phyloP scores from a whole-genome alignment of 2,113 vertebrate genomes.

The Sphaerodactylus townsendi region DNA sequence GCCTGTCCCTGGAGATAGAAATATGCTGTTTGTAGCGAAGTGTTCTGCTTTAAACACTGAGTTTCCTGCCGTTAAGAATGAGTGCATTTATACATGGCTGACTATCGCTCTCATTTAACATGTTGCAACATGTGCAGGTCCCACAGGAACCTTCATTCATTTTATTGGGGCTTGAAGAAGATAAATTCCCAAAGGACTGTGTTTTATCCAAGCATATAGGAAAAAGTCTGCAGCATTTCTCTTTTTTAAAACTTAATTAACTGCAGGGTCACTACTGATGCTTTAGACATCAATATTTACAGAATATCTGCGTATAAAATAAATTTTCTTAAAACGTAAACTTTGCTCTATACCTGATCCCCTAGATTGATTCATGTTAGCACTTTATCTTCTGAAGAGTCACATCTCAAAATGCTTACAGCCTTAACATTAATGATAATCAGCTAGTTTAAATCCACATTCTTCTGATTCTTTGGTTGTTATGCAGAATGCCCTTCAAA shows the following conservation, averaged over 20 bases:
- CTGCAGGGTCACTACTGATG: not conserved
- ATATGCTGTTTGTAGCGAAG: not conserved
- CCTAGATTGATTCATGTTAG: conserved; percentile 7
- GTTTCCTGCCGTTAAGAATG: not conserved
- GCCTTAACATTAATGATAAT: not conserved
- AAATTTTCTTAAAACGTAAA: not conserved
- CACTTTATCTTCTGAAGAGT: conserved; percentile 39
- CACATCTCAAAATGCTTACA: conserved; percentile 38
- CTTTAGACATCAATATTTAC: not conserved
- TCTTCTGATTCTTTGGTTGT: not conserved
- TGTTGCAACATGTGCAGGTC: not conserved
- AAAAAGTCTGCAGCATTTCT: not conserved
- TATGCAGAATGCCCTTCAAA: not conserved
- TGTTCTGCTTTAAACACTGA: not conserved
- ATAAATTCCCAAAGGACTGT: not conserved
- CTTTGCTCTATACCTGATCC: conserved; percentile 34
- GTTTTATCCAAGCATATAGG: not conserved
- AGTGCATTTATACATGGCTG: not conserved
- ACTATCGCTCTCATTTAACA: not conserved
- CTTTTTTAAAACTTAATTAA: not conserved
- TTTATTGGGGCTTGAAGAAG: not conserved
- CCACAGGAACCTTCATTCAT: not conserved
- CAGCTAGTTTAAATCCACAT: conserved; percentile 14
- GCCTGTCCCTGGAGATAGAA: not conserved
- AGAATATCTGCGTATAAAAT: not conserved